phyloP scores from a whole-genome alignment of 2,888 invertebrate genomes.

The Athalia cordata region DNA sequence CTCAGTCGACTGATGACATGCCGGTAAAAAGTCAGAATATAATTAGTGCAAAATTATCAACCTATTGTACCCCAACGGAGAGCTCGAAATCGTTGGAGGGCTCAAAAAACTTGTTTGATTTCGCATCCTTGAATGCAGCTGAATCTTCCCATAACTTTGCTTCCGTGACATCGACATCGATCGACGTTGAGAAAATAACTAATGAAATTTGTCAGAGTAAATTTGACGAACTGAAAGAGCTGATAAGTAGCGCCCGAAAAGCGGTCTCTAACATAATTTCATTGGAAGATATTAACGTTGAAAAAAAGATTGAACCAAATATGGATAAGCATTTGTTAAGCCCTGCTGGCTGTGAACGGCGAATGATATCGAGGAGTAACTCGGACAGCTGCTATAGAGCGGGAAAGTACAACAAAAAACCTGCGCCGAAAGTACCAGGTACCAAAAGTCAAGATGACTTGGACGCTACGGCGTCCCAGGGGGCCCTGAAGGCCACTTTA shows the following conservation, averaged over 20 bases:
- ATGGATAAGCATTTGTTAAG: background rate
- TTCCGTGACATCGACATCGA: too few species aligned
- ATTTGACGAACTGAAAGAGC: conserved; percentile 63
- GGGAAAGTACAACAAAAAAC: conserved; percentile 76
- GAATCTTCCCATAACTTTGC: background rate
- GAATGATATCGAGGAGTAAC: conserved; percentile 56
- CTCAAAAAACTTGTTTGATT: too few species aligned
- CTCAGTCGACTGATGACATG: conserved; percentile 13
- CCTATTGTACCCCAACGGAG: too few species aligned
- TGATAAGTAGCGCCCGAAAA: conserved; percentile 61
- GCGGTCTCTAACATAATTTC: conserved; percentile 59
- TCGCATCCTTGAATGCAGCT: too few species aligned
- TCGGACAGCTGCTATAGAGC: conserved; percentile 67
- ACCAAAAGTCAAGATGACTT: conserved; percentile 51
- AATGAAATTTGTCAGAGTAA: conserved; percentile 63
- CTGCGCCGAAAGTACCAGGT: conserved; percentile 74
- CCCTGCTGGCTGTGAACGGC: background rate
- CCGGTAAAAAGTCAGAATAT: background rate
- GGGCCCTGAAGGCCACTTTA: conserved; percentile 74
- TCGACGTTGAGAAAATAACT: conserved; percentile 50
- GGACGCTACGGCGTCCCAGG: conserved; percentile 46
- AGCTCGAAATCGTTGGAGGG: too few species aligned
- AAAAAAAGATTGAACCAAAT: background rate
- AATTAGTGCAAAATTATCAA: background rate
- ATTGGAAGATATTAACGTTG: background rate